Evolutionary conservation across 1,140 invertebrate species (phyloP).

Genomic region (Aphelenchoides besseyi): DNA sequence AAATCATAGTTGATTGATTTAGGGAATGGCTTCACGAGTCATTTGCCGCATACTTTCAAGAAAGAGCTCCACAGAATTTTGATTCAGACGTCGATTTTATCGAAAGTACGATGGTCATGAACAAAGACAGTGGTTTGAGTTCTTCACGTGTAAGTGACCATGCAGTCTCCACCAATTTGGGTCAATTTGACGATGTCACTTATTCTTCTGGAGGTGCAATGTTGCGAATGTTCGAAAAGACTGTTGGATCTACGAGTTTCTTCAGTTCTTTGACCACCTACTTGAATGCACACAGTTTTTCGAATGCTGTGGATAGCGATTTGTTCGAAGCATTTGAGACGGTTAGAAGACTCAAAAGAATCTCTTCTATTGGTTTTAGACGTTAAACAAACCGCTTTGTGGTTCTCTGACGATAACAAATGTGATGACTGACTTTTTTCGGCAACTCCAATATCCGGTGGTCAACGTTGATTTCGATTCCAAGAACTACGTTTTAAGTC

Average conservation of each 20-base stretch:
- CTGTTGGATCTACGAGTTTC: background rate
- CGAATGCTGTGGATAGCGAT: background rate
- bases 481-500: background rate
- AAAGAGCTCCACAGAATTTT: background rate
- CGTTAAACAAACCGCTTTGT: slow-evolving; percentile 11
- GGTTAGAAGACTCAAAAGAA: background rate
- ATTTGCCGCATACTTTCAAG: slow-evolving; percentile 4
- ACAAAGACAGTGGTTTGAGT: background rate
- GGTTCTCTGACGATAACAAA: background rate
- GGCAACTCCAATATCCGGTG: slow-evolving; percentile 1
- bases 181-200: background rate
- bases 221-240: background rate
- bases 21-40: background rate
- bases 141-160: background rate
- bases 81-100: background rate
- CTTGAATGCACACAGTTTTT: background rate
- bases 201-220: background rate
- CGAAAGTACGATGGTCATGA: background rate
- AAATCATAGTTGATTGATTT: background rate
- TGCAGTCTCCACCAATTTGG: background rate
- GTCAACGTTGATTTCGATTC: background rate
- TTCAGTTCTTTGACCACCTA: background rate
- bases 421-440: background rate
- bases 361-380: background rate
- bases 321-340: background rate